Percentiles rank a stretch among this genome's conserved stretches.
Conservation (phyloP, 2,113 vertebrate genomes). For the Gasterosteus aculeatus region DNA sequence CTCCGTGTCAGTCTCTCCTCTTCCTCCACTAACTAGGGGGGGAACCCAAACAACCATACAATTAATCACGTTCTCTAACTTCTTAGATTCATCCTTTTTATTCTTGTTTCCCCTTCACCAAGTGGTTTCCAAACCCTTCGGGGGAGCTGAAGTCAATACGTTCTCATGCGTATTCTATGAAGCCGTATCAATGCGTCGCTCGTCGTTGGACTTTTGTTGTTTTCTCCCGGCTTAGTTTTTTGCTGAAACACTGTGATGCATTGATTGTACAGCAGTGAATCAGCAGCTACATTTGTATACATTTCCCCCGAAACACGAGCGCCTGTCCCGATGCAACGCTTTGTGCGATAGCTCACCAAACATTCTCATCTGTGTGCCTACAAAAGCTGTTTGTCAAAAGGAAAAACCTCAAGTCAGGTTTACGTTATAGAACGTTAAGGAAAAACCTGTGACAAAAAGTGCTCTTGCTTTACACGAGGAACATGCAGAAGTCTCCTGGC, state of each 20-base stretch:
- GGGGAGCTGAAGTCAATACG: not conserved
- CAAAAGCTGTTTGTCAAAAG: not conserved
- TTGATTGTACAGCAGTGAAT: not conserved
- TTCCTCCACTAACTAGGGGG: not conserved
- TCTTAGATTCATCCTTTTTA: not conserved
- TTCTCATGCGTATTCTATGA: not conserved
- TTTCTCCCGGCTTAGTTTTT: not conserved
- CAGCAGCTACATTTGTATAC: not conserved
- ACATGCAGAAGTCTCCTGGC: no score
- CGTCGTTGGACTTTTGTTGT: not conserved
- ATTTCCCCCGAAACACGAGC: not conserved
- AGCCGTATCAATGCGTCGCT: not conserved
- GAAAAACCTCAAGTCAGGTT: no score
- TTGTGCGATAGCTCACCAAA: not conserved
- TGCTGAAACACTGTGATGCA: not conserved
- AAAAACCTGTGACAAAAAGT: no score
- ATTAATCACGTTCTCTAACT: not conserved
- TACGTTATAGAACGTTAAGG: no score
- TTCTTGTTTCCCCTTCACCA: not conserved
- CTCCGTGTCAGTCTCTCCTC: constrained; percentile 9
- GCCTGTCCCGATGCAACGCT: not conserved
- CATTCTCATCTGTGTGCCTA: not conserved
- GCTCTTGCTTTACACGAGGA: no score
- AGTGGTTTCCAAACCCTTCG: not conserved
- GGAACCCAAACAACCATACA: no score